Conservation (phyloP, 2,888 invertebrate species). For the Iselma pallidipennis region DNA sequence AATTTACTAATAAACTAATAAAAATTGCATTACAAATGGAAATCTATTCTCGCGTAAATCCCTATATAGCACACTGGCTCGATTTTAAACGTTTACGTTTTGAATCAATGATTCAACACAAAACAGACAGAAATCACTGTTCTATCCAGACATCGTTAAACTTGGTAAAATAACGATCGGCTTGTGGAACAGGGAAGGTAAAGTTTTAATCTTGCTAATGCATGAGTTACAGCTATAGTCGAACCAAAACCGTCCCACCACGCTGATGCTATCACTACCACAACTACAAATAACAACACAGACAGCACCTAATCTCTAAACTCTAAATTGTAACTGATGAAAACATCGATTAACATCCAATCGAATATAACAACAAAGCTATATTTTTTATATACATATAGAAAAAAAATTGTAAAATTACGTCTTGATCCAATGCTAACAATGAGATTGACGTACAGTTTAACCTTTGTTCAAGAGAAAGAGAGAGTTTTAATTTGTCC, state of each 20-base stretch:
- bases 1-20: background rate
- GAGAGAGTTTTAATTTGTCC: constrained; percentile 48
- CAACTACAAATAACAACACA: background rate
- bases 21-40: too few species aligned
- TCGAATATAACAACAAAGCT: too few species aligned
- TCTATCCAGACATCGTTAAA: background rate
- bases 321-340: background rate
- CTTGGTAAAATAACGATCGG: constrained; percentile 21
- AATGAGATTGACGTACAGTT: constrained; percentile 38
- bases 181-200: constrained; percentile 15
- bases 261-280: constrained; percentile 3
- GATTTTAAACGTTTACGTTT: too few species aligned
- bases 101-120: background rate
- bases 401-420: background rate
- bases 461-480: constrained; percentile 51
- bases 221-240: constrained; percentile 20
- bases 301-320: background rate
- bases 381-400: too few species aligned
- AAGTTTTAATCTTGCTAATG: constrained; percentile 34
- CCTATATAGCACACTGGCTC: too few species aligned
- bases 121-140: background rate
- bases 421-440: background rate
- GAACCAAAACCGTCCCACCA: constrained; percentile 15
- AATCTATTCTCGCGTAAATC: too few species aligned
- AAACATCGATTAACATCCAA: background rate